phyloP scores from a whole-genome alignment of 1,140 invertebrate genomes.

The Halictus rubicundus region DNA sequence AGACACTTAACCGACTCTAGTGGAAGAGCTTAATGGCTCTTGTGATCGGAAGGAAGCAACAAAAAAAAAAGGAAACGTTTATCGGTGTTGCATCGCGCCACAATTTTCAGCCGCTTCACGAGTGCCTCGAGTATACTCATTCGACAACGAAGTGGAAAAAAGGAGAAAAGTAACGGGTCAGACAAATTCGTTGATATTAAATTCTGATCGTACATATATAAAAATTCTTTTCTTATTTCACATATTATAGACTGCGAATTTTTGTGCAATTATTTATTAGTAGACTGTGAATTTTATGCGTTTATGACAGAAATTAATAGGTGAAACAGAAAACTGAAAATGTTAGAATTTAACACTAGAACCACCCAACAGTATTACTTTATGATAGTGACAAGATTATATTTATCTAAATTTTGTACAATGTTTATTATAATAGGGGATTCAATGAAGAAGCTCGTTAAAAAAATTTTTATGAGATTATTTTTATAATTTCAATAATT shows the following conservation, averaged over 20 bases:
- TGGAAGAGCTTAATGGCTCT: slow-evolving; percentile 45
- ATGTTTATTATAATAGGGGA: too few species aligned
- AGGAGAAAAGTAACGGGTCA: neutral
- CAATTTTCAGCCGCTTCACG: slow-evolving; percentile 41
- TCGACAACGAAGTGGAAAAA: neutral
- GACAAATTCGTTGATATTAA: slow-evolving; percentile 32
- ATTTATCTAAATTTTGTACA: too few species aligned
- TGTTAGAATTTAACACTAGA: too few species aligned
- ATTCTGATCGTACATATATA: slow-evolving; percentile 1
- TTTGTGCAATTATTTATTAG: neutral
- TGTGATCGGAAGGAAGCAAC: slow-evolving; percentile 23
- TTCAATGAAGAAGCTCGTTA: too few species aligned
- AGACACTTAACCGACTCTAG: slow-evolving; percentile 39
- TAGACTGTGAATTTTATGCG: neutral
- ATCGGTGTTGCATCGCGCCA: slow-evolving; percentile 28
- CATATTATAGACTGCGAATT: neutral
- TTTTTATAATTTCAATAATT: too few species aligned
- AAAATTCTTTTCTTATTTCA: neutral
- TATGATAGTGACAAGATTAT: too few species aligned
- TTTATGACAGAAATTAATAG: too few species aligned
- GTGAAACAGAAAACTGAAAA: too few species aligned
- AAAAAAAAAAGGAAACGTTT: slow-evolving; percentile 34
- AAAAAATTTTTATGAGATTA: too few species aligned
- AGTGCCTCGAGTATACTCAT: slow-evolving; percentile 36
- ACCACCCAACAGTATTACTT: too few species aligned